Evolutionary conservation across 2,888 invertebrate genomes (phyloP), one percentile per base, ranked within the genome.

Genomic region (Pollenia amentaria): DNA sequence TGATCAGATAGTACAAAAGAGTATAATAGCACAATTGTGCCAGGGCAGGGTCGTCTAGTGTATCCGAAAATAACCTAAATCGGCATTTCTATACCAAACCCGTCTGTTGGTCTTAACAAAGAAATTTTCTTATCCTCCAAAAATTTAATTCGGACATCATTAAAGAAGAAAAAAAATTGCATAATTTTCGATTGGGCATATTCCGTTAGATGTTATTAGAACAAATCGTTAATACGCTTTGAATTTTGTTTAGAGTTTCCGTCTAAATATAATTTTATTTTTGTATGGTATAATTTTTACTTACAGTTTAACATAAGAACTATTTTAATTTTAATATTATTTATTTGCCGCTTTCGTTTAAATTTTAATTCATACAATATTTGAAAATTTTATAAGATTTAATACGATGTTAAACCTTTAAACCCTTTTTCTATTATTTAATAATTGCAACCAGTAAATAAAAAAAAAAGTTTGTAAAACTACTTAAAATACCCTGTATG

Each of bases 291-390:
- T 86, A 86, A 76, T 83, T 86, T 82, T 79, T 82, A 78, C 14
- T 79, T 83, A 75, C 78, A 67, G 53, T 85, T 85, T 57, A 38
- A 46, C 6, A 62, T 72, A n/a, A 51, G 11, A 44, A 29, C 55
- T 76, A 29, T 55, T 53, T 72, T 57, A 9, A 42, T 40, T n/a
- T 73, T 12, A n/a, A 42, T 69, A 67, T 40, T 82, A 64, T 79
- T 76, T 84, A 64, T 84, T 84, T 84, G 84, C 73, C 73, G 78
- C 84, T 84, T 84, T 84, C 84, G 73, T 78, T 79, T 79, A 38
- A 60, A 18, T 57, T 18, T 3, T 11, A 75, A 21, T 42, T 57
- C 55, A 72, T 67, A 64, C 70, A 80, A 75, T 14, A 42, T 46
- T 75, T 42, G 51, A 82, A 62, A 65, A 40, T 57, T 21, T 86